These are phyloP conservation scores for Leucoma salicis DNA, from an alignment of 2,888 invertebrate genomes.

Conservation along the genomic window DNA sequence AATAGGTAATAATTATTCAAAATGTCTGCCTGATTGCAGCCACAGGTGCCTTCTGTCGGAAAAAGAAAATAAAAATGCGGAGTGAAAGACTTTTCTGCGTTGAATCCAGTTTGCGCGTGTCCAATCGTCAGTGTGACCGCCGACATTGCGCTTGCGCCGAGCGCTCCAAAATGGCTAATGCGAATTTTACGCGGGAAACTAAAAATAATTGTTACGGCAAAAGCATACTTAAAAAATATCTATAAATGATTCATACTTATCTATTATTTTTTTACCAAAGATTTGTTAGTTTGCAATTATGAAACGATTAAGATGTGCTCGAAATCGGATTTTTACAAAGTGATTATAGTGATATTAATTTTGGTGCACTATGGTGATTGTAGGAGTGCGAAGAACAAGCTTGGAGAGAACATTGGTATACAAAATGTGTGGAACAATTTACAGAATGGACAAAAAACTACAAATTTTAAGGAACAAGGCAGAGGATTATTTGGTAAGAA, in stretches of 20 bases:
- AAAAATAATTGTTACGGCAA: slow-evolving; percentile 17
- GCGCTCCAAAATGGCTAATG: slow-evolving; percentile 48
- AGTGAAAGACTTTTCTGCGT: too few species aligned
- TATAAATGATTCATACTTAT: slow-evolving; percentile 1
- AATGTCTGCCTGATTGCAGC: too few species aligned
- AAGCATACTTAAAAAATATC: slow-evolving; percentile 6
- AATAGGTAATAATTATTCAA: too few species aligned
- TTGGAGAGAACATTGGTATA: slow-evolving; percentile 39
- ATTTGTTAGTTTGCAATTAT: slow-evolving; percentile 53
- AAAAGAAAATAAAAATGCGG: too few species aligned
- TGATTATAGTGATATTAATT: slow-evolving; percentile 48
- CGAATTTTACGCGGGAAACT: slow-evolving; percentile 56
- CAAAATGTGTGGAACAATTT: slow-evolving; percentile 21
- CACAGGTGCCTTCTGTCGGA: too few species aligned
- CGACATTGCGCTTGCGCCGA: slow-evolving; percentile 58
- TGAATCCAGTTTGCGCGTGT: too few species aligned
- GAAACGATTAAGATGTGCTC: slow-evolving; percentile 65
- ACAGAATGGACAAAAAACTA: slow-evolving; percentile 18
- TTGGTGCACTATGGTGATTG: slow-evolving; percentile 41
- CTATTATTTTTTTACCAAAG: slow-evolving; percentile 39
- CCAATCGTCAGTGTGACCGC: slow-evolving; percentile 41
- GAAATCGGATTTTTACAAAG: slow-evolving; percentile 46
- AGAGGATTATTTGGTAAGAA: slow-evolving; percentile 35
- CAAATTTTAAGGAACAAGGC: slow-evolving; percentile 20
- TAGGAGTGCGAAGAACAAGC: slow-evolving; percentile 37